phyloP scores from a whole-genome alignment of 2,888 invertebrate genomes.

The Gasteruption jaculator region DNA sequence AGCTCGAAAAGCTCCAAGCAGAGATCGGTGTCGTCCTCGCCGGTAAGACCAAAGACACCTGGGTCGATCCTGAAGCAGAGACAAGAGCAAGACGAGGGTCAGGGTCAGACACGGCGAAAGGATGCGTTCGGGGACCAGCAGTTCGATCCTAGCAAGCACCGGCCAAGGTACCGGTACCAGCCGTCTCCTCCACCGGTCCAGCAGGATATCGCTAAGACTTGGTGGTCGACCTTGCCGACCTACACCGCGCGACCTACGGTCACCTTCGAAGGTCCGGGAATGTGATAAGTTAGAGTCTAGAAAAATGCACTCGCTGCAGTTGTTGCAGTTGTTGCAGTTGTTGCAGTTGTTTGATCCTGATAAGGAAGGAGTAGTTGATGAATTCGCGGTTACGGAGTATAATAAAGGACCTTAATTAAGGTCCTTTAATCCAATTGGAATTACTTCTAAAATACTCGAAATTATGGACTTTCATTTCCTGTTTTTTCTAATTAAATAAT shows the following conservation, averaged over 20 bases:
- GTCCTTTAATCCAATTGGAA: no score
- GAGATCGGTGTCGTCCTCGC: conserved; percentile 27
- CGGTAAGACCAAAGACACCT: conserved; percentile 39
- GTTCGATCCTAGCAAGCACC: conserved; percentile 72
- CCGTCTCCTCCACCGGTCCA: conserved; percentile 61
- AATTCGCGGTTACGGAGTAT: no score
- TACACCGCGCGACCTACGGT: conserved; percentile 62
- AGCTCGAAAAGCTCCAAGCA: neutral
- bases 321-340: no score
- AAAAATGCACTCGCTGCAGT: no score
- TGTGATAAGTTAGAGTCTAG: no score
- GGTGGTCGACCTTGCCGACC: conserved; percentile 56
- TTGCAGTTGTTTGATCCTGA: no score
- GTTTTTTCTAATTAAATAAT: no score
- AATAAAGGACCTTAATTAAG: no score
- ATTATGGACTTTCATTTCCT: no score
- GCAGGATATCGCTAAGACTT: conserved; percentile 50
- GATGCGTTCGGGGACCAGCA: conserved; percentile 63
- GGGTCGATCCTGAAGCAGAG: conserved; percentile 48
- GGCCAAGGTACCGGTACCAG: conserved; percentile 73
- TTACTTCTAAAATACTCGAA: no score
- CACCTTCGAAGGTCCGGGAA: conserved; percentile 70
- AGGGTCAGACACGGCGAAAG: no score
- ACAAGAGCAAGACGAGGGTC: conserved; percentile 27
- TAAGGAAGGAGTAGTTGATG: no score